These are phyloP conservation scores for Psittacus erithacus DNA, from an alignment of 2,113 vertebrate genomes.

Conservation along the genomic window DNA sequence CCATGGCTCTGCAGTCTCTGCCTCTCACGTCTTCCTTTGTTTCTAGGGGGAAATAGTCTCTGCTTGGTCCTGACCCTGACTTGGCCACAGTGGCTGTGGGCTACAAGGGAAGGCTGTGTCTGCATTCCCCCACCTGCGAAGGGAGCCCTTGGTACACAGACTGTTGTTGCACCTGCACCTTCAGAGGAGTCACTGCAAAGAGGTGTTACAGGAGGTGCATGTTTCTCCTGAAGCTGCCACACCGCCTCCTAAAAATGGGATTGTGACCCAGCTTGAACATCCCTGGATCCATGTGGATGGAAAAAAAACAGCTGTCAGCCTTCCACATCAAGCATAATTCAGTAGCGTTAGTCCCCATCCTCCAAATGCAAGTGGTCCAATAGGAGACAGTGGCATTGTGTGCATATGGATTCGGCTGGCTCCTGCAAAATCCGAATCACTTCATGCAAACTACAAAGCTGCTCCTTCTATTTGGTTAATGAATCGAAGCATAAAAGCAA, in stretches of 20 bases:
- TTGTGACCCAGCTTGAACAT: background rate
- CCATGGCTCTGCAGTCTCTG: background rate
- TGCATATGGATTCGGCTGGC: background rate
- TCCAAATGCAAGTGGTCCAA: background rate
- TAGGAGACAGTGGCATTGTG: rapidly evolving
- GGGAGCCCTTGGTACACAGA: background rate
- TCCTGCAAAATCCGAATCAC: background rate
- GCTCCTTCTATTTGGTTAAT: conserved; percentile 26
- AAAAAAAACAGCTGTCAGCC: background rate
- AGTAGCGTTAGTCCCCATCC: background rate
- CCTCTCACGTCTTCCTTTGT: background rate
- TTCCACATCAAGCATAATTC: background rate
- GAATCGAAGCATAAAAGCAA: conserved; percentile 41
- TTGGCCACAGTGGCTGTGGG: background rate
- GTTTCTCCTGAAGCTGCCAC: background rate
- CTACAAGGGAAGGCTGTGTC: background rate
- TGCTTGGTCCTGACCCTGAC: background rate
- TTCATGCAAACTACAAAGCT: background rate
- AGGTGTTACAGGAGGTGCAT: background rate
- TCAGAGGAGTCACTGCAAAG: background rate
- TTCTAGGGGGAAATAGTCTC: background rate
- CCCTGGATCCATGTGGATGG: background rate
- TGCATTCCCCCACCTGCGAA: background rate
- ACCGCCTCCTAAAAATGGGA: background rate
- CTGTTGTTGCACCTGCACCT: no score